Evolutionary conservation across 2,113 vertebrate genomes (phyloP).

Genomic region (Odontophorus gujanensis): DNA sequence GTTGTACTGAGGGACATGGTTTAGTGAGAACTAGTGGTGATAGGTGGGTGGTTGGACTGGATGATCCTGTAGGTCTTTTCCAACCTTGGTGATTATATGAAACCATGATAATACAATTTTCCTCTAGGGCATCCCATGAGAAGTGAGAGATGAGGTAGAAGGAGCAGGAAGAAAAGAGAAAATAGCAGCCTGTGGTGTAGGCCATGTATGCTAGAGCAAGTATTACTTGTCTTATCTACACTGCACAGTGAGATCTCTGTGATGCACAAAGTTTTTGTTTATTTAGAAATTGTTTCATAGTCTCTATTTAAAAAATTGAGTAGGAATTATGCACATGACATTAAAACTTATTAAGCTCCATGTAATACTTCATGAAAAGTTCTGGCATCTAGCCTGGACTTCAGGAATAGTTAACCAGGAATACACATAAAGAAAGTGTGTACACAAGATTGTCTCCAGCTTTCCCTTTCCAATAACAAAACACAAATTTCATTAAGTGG

Average conservation of each 20-base stretch:
- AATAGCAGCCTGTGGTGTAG: not conserved
- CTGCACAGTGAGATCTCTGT: not conserved
- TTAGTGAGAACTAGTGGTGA: too few species aligned
- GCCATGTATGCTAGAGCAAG: not conserved
- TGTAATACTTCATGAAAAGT: slow-evolving; percentile 10
- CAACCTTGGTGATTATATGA: too few species aligned
- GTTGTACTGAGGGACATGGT: too few species aligned
- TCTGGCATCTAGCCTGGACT: not conserved
- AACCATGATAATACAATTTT: not conserved
- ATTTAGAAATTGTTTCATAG: not conserved
- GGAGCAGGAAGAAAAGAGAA: not conserved
- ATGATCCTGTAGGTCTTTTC: too few species aligned
- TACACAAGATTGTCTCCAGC: not conserved
- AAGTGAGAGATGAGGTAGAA: not conserved
- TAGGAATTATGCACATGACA: not conserved
- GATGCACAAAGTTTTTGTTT: not conserved
- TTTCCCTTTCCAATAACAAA: slow-evolving; percentile 5
- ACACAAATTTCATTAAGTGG: not conserved
- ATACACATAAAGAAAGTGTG: not conserved
- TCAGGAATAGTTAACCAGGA: slow-evolving; percentile 27
- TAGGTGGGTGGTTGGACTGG: too few species aligned
- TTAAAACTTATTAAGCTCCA: not conserved
- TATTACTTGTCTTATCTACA: not conserved
- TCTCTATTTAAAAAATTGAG: not conserved
- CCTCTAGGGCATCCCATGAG: not conserved